A percentile compares a stretch with the other conserved stretches of the same genome.
These are phyloP conservation scores for Anagrus nilaparvatae DNA, from an alignment of 1,140 invertebrate genomes.

Conservation along the genomic window DNA sequence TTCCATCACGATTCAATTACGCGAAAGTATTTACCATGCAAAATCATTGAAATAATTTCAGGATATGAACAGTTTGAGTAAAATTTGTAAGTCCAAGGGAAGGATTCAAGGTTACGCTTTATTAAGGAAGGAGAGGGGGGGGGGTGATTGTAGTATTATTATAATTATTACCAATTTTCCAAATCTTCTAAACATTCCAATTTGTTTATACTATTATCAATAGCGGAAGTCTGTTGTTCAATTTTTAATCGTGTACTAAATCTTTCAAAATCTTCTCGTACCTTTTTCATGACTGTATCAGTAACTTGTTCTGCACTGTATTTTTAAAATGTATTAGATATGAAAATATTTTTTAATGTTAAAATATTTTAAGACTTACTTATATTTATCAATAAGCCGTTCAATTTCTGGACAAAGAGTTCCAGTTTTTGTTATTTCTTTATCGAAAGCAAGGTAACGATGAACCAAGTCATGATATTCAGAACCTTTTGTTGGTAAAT, in stretches of 20 bases:
- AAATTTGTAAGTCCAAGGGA: no score
- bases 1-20: no score
- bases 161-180: slow-evolving; percentile 9
- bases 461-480: slow-evolving; percentile 45
- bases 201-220: slow-evolving; percentile 9
- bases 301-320: slow-evolving; percentile 18
- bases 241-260: slow-evolving; percentile 10
- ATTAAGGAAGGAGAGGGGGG: no score
- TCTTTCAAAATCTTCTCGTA: slow-evolving; percentile 13
- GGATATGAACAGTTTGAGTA: no score
- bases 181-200: background rate
- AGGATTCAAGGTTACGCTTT: no score
- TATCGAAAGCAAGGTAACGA: slow-evolving; percentile 50
- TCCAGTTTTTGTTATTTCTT: slow-evolving; percentile 52
- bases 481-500: slow-evolving; percentile 37
- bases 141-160: no score
- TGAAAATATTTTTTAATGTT: background rate
- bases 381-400: slow-evolving; percentile 50
- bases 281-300: slow-evolving; percentile 16
- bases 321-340: background rate
- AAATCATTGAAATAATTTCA: no score
- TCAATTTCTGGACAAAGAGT: slow-evolving; percentile 50
- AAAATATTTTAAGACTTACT: slow-evolving; percentile 29
- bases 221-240: background rate
- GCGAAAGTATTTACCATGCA: no score